Percentiles rank a stretch among this genome's conserved stretches.
phyloP scores from a whole-genome alignment of 2,113 vertebrate genomes.

The Sardina pilchardus region DNA sequence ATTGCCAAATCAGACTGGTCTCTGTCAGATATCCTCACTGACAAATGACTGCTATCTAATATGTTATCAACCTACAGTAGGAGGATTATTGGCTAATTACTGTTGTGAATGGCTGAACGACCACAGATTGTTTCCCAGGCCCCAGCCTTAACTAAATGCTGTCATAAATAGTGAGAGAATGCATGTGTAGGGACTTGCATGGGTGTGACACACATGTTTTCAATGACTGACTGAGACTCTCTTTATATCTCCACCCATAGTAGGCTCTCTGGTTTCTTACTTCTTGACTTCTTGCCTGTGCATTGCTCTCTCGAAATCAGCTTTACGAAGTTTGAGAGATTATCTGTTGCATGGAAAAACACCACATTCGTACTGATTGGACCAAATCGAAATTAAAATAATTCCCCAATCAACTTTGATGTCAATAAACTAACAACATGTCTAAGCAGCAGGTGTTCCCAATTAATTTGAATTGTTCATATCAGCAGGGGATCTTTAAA shows the following conservation, averaged over 20 bases:
- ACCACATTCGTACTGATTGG: background rate
- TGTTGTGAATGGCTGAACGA: background rate
- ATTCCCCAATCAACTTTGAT: background rate
- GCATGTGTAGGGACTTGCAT: conserved; percentile 24
- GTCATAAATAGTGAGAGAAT: background rate
- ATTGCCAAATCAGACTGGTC: conserved; percentile 31
- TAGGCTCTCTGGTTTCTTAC: background rate
- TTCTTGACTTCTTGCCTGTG: background rate
- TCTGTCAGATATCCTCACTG: conserved; percentile 39
- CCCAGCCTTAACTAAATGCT: conserved; percentile 13
- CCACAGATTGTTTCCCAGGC: background rate
- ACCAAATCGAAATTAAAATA: no score
- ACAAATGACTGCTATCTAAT: conserved; percentile 36
- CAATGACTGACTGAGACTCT: conserved; percentile 28
- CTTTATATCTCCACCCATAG: conserved; percentile 26
- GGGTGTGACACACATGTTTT: conserved; percentile 46
- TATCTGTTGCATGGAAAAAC: background rate
- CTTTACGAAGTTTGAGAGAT: background rate
- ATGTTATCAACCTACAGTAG: conserved; percentile 42
- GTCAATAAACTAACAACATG: background rate
- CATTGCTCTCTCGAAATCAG: background rate
- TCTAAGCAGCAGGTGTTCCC: background rate
- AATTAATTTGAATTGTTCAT: background rate
- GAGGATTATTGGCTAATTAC: conserved; percentile 10
- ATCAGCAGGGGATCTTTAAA: background rate